phyloP scores from a whole-genome alignment of 2,113 vertebrate genomes.

The Ibidorhyncha struthersii region DNA sequence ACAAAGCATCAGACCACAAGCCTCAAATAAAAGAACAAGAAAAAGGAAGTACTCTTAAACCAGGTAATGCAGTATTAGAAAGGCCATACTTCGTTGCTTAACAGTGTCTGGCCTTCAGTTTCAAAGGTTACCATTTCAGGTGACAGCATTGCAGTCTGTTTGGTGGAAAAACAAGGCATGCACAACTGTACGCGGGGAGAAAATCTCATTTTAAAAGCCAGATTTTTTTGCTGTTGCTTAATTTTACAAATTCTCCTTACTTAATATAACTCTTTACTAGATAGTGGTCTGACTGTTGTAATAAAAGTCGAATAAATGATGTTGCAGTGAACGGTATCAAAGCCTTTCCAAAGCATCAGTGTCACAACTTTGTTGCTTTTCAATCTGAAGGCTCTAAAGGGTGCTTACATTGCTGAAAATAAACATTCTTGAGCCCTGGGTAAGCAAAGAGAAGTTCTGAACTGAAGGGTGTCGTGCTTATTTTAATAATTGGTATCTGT shows the following conservation, averaged over 20 bases:
- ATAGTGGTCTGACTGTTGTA: background rate
- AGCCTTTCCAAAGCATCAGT: background rate
- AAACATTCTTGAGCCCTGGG: background rate
- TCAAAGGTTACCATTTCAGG: background rate
- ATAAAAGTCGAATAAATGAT: background rate
- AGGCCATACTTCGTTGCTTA: background rate
- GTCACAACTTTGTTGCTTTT: background rate
- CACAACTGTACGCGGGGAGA: background rate
- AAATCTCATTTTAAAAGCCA: background rate
- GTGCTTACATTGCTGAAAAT: background rate
- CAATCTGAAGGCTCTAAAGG: background rate
- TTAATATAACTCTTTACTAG: background rate
- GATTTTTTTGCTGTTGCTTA: background rate
- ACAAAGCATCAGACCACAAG: slow-evolving; percentile 71
- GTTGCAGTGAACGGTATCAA: background rate
- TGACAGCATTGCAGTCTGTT: background rate
- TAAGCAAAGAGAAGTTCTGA: background rate
- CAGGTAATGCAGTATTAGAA: slow-evolving; percentile 49
- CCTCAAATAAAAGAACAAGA: slow-evolving; percentile 62
- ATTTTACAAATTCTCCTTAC: background rate
- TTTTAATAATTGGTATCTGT: background rate
- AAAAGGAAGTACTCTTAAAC: slow-evolving; percentile 57
- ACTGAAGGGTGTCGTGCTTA: background rate
- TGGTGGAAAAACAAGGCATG: background rate
- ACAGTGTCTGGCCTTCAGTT: background rate